Conservation (phyloP, 2,113 vertebrate species). For the Hepsetus odoe region DNA sequence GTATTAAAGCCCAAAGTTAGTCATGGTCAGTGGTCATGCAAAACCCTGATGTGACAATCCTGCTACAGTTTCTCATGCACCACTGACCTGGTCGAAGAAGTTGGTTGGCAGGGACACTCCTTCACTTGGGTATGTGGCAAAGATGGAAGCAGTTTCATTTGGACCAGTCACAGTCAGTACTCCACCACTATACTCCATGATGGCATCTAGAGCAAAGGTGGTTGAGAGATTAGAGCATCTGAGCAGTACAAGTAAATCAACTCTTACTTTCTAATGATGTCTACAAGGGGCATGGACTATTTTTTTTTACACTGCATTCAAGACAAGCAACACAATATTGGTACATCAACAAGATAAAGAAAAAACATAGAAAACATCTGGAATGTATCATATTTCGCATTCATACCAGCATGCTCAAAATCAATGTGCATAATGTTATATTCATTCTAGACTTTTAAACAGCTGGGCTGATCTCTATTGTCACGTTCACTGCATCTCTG, state of each 20-base stretch:
- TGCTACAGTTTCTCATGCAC: constrained; percentile 1
- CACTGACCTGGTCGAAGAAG: constrained; percentile 82
- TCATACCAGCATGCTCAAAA: too few species aligned
- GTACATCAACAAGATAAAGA: not conserved
- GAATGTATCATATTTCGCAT: too few species aligned
- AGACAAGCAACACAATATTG: not conserved
- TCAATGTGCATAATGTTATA: too few species aligned
- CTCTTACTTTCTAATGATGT: not conserved
- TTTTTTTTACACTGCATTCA: not conserved
- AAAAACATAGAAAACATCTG: too few species aligned
- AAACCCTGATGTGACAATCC: not conserved
- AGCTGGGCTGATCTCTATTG: too few species aligned
- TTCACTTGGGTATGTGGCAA: constrained; percentile 81
- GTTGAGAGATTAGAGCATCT: not conserved
- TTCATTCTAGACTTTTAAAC: too few species aligned
- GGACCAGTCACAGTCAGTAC: constrained; percentile 74
- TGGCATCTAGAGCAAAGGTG: constrained; percentile 68
- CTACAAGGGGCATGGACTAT: not conserved
- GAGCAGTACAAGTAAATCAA: not conserved
- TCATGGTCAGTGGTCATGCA: too few species aligned
- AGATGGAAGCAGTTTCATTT: constrained; percentile 85
- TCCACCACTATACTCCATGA: constrained; percentile 78
- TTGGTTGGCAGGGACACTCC: constrained; percentile 69
- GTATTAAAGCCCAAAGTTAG: too few species aligned
- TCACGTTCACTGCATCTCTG: not conserved